A percentile compares a stretch with the other conserved stretches of the same genome.
These are phyloP conservation scores for Apamea epomidion DNA, from an alignment of 2,888 invertebrate genomes.

Conservation along the genomic window DNA sequence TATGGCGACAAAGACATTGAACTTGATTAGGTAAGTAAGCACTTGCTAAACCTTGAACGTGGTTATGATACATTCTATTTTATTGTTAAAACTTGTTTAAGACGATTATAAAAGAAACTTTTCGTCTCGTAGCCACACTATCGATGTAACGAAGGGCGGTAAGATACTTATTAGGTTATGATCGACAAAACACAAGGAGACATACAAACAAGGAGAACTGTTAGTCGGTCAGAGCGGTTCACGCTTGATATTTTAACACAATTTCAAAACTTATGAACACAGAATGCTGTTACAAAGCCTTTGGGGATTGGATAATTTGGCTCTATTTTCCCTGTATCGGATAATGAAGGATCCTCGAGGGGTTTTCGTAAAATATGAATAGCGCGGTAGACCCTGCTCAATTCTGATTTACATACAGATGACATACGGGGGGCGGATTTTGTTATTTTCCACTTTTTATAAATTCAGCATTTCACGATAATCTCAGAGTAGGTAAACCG, in stretches of 20 bases:
- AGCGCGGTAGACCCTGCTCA: conserved; percentile 8
- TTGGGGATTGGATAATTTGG: conserved; percentile 6
- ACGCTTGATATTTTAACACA: background rate
- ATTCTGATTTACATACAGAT: conserved; percentile 27
- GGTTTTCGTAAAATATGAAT: conserved; percentile 23
- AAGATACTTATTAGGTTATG: background rate
- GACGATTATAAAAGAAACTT: background rate
- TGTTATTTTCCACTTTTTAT: background rate
- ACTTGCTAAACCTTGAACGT: conserved; percentile 49
- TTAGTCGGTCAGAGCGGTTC: too few relatives aligned
- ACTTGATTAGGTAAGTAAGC: conserved; percentile 47
- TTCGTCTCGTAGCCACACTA: background rate
- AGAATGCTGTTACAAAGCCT: background rate
- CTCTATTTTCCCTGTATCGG: conserved; percentile 5
- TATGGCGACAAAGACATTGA: conserved; percentile 44
- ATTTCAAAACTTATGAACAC: background rate
- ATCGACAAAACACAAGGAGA: too few relatives aligned
- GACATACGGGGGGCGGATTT: background rate
- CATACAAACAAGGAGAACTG: too few relatives aligned
- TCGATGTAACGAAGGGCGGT: background rate
- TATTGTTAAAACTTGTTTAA: background rate
- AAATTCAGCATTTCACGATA: background rate
- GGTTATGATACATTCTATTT: background rate
- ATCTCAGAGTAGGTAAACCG: background rate
- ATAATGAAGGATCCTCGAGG: conserved; percentile 6